Percentiles rank a stretch among this genome's conserved stretches.
Conservation (phyloP, 37 sponge, comb jelly and placozoan species). For the Lycopodina hypogea region DNA sequence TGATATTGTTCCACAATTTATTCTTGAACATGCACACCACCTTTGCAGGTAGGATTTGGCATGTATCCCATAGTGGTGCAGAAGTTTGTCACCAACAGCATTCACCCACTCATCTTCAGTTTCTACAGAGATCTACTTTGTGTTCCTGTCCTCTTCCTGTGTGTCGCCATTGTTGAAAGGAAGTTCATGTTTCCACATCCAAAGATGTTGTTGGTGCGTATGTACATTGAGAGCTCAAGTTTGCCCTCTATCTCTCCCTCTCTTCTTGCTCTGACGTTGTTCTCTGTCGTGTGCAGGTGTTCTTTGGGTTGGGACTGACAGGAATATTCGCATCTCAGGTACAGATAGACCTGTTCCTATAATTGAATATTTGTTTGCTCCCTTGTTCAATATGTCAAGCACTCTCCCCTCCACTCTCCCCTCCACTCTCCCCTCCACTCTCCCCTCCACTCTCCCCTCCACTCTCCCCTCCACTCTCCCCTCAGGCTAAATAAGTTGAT, state of each 20-base stretch:
- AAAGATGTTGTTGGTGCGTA: slow-evolving; percentile 41
- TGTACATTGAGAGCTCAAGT: neutral
- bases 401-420: no score
- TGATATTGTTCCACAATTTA: neutral
- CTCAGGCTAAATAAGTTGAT: no score
- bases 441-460: no score
- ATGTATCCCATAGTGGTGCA: slow-evolving; percentile 70
- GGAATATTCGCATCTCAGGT: slow-evolving; percentile 82
- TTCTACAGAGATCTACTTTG: slow-evolving; percentile 60
- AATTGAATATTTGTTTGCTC: no score
- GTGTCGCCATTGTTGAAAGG: slow-evolving; percentile 63
- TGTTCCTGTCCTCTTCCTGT: slow-evolving; percentile 64
- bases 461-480: no score
- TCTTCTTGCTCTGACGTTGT: slow-evolving; percentile 4
- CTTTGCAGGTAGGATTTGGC: slow-evolving; percentile 67
- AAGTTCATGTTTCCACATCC: slow-evolving; percentile 44
- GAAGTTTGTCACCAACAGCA: slow-evolving; percentile 47
- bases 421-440: no score
- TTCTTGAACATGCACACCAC: neutral
- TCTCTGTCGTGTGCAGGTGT: slow-evolving; percentile 19
- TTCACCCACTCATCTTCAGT: slow-evolving; percentile 60
- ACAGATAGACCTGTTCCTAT: no score
- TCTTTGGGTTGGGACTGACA: slow-evolving; percentile 34
- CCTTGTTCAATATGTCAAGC: no score
- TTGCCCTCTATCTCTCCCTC: neutral